These are phyloP conservation scores for Clarias pachynema DNA, from an alignment of 2,797 vertebrate genomes.

Conservation along the genomic window DNA sequence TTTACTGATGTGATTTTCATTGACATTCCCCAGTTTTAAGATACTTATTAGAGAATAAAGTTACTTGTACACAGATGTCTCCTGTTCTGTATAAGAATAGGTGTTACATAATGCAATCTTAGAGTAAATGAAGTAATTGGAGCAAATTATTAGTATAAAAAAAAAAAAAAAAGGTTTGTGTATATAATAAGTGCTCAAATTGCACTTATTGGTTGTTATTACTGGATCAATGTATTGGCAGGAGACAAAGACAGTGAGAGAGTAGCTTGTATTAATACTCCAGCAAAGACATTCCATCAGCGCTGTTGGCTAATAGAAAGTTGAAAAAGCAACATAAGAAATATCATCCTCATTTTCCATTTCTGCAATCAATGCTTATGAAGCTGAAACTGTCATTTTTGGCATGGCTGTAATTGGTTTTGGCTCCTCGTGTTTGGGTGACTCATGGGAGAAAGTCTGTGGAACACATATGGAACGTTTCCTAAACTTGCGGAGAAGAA, in stretches of 20 bases:
- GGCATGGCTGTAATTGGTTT: slow-evolving; percentile 83
- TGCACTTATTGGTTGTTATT: neutral
- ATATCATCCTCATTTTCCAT: slow-evolving; percentile 65
- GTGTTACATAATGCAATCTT: neutral
- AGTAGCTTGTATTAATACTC: neutral
- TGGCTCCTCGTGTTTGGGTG: slow-evolving; percentile 76
- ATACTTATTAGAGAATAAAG: neutral
- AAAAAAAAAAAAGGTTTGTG: neutral
- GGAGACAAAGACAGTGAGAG: neutral
- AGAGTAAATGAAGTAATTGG: slow-evolving; percentile 11
- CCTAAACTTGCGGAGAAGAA: slow-evolving; percentile 64
- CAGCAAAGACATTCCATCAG: neutral
- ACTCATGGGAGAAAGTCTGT: slow-evolving; percentile 82
- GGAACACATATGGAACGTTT: slow-evolving; percentile 82
- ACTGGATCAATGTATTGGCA: neutral
- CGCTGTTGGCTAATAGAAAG: slow-evolving; percentile 8
- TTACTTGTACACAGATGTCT: slow-evolving; percentile 1
- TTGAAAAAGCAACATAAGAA: slow-evolving; percentile 18
- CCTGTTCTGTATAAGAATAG: slow-evolving; percentile 1
- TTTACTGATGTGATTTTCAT: neutral
- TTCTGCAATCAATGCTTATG: slow-evolving; percentile 72
- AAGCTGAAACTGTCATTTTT: slow-evolving; percentile 84
- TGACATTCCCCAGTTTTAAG: neutral
- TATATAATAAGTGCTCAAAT: neutral
- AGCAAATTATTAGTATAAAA: neutral